Evolutionary conservation across 2,797 vertebrate genomes (phyloP).

Genomic region (Adrianichthys oophorus): DNA sequence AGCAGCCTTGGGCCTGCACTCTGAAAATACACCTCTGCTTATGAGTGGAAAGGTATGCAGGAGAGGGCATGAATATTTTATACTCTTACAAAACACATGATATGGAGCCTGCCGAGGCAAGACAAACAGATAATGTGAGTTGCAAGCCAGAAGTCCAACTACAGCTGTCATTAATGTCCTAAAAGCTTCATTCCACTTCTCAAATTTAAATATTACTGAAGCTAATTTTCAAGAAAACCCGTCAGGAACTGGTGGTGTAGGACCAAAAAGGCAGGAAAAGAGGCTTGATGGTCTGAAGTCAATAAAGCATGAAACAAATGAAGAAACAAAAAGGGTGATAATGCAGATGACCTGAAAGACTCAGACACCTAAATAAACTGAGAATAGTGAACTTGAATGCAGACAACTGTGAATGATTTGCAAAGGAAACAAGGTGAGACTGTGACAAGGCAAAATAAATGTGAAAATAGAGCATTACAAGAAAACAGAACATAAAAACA

Average conservation of each 20-base stretch:
- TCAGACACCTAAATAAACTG: too few species aligned
- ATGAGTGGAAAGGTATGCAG: constrained; percentile 56
- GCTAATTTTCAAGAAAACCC: neutral
- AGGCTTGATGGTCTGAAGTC: too few species aligned
- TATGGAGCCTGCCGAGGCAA: constrained; percentile 49
- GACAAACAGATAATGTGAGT: constrained; percentile 36
- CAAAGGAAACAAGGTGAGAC: too few species aligned
- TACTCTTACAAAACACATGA: constrained; percentile 57
- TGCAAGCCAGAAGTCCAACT: constrained; percentile 22
- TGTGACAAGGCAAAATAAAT: too few species aligned
- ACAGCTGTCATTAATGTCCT: neutral
- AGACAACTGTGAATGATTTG: too few species aligned
- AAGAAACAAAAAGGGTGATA: too few species aligned
- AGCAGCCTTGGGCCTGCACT: constrained; percentile 38
- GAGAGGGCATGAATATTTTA: constrained; percentile 58
- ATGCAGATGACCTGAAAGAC: too few species aligned
- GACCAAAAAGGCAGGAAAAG: too few species aligned
- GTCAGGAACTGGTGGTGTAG: neutral
- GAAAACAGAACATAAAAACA: too few species aligned
- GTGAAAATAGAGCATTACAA: too few species aligned
- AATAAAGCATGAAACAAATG: too few species aligned
- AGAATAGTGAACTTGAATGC: too few species aligned
- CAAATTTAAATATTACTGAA: neutral
- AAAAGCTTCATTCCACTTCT: neutral
- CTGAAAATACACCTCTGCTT: constrained; percentile 45